These are phyloP conservation scores for Rhabdomys dilectus DNA, from an alignment of 2,113 vertebrate genomes.

Conservation along the genomic window DNA sequence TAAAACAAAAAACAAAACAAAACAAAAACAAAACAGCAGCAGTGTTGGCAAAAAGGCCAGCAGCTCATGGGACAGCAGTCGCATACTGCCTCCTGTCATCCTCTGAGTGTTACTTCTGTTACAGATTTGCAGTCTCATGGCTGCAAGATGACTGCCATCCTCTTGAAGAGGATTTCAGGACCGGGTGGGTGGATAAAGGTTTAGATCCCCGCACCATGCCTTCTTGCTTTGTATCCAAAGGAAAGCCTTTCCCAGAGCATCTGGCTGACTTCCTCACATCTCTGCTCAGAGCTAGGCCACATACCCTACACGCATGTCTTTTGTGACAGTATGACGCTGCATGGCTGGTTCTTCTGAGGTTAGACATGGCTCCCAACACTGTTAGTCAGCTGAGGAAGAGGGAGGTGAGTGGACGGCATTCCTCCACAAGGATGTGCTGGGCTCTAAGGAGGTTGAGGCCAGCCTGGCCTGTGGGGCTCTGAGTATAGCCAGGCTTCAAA, in stretches of 20 bases:
- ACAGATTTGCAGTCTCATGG: not conserved
- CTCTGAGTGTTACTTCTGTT: not conserved
- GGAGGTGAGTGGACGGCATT: not conserved
- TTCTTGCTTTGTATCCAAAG: not conserved
- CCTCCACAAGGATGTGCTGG: not conserved
- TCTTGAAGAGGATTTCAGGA: not conserved
- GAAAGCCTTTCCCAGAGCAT: not conserved
- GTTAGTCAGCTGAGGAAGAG: not conserved
- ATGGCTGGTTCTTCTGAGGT: not conserved
- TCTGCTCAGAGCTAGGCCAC: not conserved
- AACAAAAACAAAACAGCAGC: no score
- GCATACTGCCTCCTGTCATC: not conserved
- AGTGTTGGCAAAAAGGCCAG: not conserved
- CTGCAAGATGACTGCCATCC: not conserved
- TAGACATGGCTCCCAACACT: not conserved
- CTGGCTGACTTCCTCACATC: not conserved
- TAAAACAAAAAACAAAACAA: no score
- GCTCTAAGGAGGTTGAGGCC: not conserved
- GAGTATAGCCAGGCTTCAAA: not conserved
- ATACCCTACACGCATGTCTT: not conserved
- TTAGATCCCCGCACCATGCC: not conserved
- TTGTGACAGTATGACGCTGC: no score
- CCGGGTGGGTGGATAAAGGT: not conserved
- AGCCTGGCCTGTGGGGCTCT: not conserved
- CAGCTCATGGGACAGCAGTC: not conserved